Evolutionary conservation across 2,797 vertebrate genomes (phyloP).

Genomic region (Notoglanidium macrostoma): DNA sequence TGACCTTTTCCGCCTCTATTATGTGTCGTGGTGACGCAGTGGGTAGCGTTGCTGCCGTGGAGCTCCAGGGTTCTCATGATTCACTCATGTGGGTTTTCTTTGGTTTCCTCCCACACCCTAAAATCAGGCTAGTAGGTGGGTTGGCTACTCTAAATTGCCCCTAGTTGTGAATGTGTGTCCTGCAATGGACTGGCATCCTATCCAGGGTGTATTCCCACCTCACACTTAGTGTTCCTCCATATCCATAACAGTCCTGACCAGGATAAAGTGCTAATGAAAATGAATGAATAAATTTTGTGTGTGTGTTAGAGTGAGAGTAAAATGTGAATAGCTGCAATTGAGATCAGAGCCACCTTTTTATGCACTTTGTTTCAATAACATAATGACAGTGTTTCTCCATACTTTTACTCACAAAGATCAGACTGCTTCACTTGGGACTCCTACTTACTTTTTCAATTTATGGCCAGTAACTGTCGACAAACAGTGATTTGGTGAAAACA

Average conservation of each 20-base stretch:
- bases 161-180: neutral
- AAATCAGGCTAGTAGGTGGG: neutral
- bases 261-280: neutral
- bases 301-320: slow-evolving; percentile 12
- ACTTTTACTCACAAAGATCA: neutral
- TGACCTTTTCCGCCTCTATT: neutral
- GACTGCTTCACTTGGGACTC: neutral
- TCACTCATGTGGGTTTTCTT: neutral
- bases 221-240: neutral
- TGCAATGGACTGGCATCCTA: neutral
- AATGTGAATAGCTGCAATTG: slow-evolving; percentile 17
- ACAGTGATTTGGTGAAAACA: neutral
- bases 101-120: neutral
- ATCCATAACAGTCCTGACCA: neutral
- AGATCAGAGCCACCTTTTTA: neutral
- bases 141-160: neutral
- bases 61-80: neutral
- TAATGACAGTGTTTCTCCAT: neutral
- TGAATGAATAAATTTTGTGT: neutral
- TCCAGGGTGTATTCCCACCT: slow-evolving; percentile 9
- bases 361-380: neutral
- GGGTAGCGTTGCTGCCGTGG: neutral
- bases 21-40: neutral
- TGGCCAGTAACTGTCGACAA: neutral
- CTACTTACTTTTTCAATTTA: neutral